Conservation (phyloP, 2,113 vertebrate species). For the Siniperca knerii region DNA sequence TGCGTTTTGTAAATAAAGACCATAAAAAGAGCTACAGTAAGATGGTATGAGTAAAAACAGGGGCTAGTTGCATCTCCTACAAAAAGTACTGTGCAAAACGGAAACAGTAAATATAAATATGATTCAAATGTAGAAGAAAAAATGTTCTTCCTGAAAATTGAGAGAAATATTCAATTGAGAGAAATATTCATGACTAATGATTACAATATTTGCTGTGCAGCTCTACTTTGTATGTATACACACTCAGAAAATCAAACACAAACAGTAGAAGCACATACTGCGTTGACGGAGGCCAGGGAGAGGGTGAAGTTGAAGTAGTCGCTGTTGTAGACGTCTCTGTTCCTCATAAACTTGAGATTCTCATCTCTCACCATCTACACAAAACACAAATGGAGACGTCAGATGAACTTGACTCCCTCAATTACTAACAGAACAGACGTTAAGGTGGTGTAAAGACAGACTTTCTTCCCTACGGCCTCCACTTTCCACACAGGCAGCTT, state of each 20-base stretch:
- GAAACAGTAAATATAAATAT: background rate
- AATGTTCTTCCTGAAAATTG: background rate
- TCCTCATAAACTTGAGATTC: slow-evolving; percentile 99
- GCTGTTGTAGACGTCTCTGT: slow-evolving; percentile 97
- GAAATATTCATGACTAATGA: background rate
- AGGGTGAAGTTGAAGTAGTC: slow-evolving; percentile 99
- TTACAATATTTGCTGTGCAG: background rate
- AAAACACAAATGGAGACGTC: background rate
- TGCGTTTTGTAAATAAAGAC: background rate
- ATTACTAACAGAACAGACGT: too few relatives aligned
- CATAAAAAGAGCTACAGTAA: background rate
- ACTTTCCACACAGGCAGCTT: too few relatives aligned
- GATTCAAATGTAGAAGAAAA: background rate
- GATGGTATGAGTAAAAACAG: background rate
- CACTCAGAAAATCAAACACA: background rate
- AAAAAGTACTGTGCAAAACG: background rate
- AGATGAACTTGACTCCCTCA: background rate
- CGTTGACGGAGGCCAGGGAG: slow-evolving; percentile 95
- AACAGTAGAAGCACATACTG: slow-evolving; percentile 81
- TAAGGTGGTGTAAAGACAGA: background rate
- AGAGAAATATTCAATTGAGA: background rate
- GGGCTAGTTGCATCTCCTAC: background rate
- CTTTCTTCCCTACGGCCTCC: background rate
- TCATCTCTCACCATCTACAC: slow-evolving; percentile 97
- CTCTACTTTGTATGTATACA: background rate